Conservation (phyloP, 2,797 vertebrate genomes). For the Cynodonichthys magdalenae region DNA sequence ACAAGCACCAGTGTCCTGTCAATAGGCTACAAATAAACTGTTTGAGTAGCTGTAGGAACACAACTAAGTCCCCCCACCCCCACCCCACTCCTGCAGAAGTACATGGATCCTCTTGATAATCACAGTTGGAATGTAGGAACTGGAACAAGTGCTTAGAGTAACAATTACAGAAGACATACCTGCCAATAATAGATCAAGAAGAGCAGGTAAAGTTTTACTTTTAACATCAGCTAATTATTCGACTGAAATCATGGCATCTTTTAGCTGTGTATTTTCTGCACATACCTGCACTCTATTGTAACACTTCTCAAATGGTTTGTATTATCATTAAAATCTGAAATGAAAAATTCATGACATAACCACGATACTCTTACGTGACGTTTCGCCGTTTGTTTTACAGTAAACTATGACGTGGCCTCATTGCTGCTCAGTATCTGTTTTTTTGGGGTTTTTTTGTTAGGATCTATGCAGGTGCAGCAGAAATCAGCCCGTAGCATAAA, state of each 20-base stretch:
- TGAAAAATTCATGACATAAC: conserved; percentile 50
- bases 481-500: conserved; percentile 47
- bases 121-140: conserved; percentile 59
- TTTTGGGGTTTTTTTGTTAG: conserved; percentile 41
- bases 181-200: conserved; percentile 67
- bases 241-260: background rate
- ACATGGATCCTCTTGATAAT: conserved; percentile 72
- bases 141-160: conserved; percentile 61
- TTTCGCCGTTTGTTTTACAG: no score
- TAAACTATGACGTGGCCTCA: no score
- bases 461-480: conserved; percentile 39
- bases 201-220: conserved; percentile 29
- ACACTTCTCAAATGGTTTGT: background rate
- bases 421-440: no score
- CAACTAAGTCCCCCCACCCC: conserved; percentile 17
- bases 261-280: background rate
- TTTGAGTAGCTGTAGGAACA: conserved; percentile 67
- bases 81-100: conserved; percentile 30
- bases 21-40: conserved; percentile 77
- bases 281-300: background rate
- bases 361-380: conserved; percentile 27
- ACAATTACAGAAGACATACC: conserved; percentile 59
- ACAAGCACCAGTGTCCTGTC: conserved; percentile 69
- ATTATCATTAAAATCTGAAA: conserved; percentile 36
- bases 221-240: conserved; percentile 25